These are phyloP conservation scores for Danaus melanippus DNA, from an alignment of 1,140 invertebrate genomes.

Conservation along the genomic window DNA sequence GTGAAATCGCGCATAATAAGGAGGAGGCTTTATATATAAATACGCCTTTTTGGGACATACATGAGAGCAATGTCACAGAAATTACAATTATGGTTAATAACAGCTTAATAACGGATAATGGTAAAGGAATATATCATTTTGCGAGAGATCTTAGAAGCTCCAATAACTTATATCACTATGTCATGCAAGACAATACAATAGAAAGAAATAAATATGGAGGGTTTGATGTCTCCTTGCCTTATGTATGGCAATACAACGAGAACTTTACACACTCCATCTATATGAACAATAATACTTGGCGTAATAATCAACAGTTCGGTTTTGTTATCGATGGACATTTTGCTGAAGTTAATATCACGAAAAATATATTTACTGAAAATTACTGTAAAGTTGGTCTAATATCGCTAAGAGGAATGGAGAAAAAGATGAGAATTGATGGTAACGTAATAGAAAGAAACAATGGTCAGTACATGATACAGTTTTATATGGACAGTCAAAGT, in stretches of 20 bases:
- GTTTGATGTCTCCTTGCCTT: constrained; percentile 88
- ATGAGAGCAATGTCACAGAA: constrained; percentile 86
- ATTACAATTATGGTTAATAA: constrained; percentile 89
- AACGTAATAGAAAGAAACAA: constrained; percentile 87
- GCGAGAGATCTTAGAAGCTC: constrained; percentile 91
- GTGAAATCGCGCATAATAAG: constrained; percentile 85
- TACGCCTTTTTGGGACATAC: constrained; percentile 88
- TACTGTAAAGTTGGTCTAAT: constrained; percentile 87
- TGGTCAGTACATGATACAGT: constrained; percentile 90
- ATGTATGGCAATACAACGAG: constrained; percentile 96
- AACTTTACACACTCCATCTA: constrained; percentile 93
- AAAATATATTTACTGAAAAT: constrained; percentile 91
- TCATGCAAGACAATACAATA: constrained; percentile 89
- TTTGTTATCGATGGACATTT: constrained; percentile 94
- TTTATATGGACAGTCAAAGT: constrained; percentile 92
- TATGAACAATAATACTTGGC: constrained; percentile 89
- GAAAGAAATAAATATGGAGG: constrained; percentile 88
- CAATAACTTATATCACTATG: constrained; percentile 96
- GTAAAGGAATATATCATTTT: constrained; percentile 87
- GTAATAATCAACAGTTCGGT: constrained; percentile 87
- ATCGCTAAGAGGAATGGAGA: constrained; percentile 95
- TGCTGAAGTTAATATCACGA: constrained; percentile 85
- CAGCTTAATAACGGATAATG: constrained; percentile 87
- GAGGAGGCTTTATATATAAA: constrained; percentile 86
- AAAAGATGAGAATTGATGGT: constrained; percentile 87